Conservation (phyloP, 1,140 invertebrate species). For the Calycopis cecrops region DNA sequence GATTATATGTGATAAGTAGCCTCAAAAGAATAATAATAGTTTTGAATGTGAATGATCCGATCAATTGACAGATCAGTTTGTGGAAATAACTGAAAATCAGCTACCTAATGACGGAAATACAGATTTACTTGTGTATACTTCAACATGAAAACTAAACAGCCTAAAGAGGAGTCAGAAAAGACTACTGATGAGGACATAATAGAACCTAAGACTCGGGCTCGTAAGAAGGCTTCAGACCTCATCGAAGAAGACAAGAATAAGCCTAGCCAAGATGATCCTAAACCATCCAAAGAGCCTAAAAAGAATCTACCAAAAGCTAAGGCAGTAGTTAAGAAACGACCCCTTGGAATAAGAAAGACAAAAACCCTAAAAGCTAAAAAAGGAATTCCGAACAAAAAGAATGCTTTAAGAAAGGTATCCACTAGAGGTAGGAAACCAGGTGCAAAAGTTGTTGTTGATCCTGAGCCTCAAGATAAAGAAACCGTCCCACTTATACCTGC, state of each 20-base stretch:
- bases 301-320: slow-evolving; percentile 54
- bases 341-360: slow-evolving; percentile 62
- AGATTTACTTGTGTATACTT: slow-evolving; percentile 59
- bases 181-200: slow-evolving; percentile 61
- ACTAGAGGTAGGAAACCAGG: slow-evolving; percentile 51
- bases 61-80: slow-evolving; percentile 17
- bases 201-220: slow-evolving; percentile 65
- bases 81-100: slow-evolving; percentile 36
- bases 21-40: neutral
- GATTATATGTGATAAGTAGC: slow-evolving; percentile 4
- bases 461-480: slow-evolving; percentile 53
- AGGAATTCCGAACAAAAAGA: slow-evolving; percentile 50
- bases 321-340: slow-evolving; percentile 57
- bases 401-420: slow-evolving; percentile 48
- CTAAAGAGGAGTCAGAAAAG: slow-evolving; percentile 64
- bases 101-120: slow-evolving; percentile 67
- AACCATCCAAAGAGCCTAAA: slow-evolving; percentile 58
- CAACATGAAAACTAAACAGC: slow-evolving; percentile 72
- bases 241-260: slow-evolving; percentile 57
- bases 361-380: slow-evolving; percentile 67
- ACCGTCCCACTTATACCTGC: slow-evolving; percentile 55
- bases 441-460: slow-evolving; percentile 38
- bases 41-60: neutral
- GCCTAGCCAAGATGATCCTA: slow-evolving; percentile 56
- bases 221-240: slow-evolving; percentile 62